These are phyloP conservation scores for Centropristis striata DNA, from an alignment of 2,113 vertebrate species.

Conservation along the genomic window DNA sequence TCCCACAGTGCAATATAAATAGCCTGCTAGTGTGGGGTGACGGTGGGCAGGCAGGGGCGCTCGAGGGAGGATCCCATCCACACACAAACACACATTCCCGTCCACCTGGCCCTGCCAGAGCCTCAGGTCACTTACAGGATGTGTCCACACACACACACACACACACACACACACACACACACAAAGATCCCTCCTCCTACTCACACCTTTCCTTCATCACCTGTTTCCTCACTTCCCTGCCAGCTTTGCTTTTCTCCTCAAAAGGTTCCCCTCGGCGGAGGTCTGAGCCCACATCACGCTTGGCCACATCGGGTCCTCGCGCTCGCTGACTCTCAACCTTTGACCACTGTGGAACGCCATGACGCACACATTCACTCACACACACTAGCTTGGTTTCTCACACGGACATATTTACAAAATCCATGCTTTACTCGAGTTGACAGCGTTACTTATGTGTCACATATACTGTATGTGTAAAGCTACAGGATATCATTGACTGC, in stretches of 20 bases:
- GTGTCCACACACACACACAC: conserved; percentile 24
- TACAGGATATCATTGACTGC: neutral
- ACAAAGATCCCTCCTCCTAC: conserved; percentile 13
- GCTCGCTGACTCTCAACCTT: conserved; percentile 55
- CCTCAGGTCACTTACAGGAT: conserved; percentile 80
- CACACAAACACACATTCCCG: conserved; percentile 83
- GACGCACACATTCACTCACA: conserved; percentile 32
- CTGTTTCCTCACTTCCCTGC: conserved; percentile 52
- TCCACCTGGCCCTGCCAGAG: conserved; percentile 81
- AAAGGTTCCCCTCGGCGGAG: conserved; percentile 13
- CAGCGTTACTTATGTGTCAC: neutral
- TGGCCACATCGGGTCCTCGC: conserved; percentile 13
- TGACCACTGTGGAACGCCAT: conserved; percentile 65
- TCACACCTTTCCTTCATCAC: conserved; percentile 66
- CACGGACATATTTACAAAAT: conserved; percentile 3
- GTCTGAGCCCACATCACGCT: conserved; percentile 39
- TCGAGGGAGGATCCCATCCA: conserved; percentile 78
- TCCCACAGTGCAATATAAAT: conserved; percentile 87
- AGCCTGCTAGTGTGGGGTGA: conserved; percentile 79
- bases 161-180: conserved; percentile 15
- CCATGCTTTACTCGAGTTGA: neutral
- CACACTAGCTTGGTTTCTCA: conserved; percentile 39
- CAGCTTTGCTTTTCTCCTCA: conserved; percentile 26
- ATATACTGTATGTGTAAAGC: neutral
- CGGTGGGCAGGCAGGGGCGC: conserved; percentile 70